Percentiles rank a stretch among this genome's conserved stretches.
These are phyloP conservation scores for Lycophotia porphyrea DNA, from an alignment of 2,888 invertebrate species.

Conservation along the genomic window DNA sequence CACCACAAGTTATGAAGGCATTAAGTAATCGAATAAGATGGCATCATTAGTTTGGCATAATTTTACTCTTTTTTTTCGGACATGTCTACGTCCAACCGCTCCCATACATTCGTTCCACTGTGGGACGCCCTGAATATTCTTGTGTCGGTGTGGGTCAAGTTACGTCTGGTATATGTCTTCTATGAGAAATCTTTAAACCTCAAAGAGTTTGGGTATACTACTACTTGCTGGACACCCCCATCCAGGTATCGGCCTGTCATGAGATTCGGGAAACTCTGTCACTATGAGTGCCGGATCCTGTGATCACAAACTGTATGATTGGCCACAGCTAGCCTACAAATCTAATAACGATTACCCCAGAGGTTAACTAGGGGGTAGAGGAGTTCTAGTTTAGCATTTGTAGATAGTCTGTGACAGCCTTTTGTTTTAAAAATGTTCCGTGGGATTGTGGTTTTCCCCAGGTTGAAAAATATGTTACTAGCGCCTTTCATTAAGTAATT, in stretches of 20 bases:
- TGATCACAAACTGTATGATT: background rate
- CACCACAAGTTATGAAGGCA: no score
- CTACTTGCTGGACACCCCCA: background rate
- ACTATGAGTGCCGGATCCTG: no score
- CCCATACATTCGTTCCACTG: no score
- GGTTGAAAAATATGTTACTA: no score
- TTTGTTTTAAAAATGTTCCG: background rate
- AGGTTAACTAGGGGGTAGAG: no score
- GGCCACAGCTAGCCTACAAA: background rate
- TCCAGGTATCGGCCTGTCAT: background rate
- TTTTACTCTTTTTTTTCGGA: no score
- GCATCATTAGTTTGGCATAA: no score
- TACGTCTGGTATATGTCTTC: background rate
- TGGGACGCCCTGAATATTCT: background rate
- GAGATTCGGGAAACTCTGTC: no score
- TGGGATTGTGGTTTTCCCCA: no score
- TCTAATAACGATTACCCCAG: background rate
- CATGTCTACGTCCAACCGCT: no score
- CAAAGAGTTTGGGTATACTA: background rate
- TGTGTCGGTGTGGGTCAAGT: background rate
- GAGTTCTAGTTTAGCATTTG: background rate
- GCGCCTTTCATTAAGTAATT: no score
- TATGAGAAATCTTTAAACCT: background rate
- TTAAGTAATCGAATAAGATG: no score
- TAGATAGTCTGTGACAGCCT: background rate